Percentiles rank a stretch among this genome's conserved stretches.
Conservation (phyloP, 2,797 vertebrate species). For the Gallinago nigripennis region DNA sequence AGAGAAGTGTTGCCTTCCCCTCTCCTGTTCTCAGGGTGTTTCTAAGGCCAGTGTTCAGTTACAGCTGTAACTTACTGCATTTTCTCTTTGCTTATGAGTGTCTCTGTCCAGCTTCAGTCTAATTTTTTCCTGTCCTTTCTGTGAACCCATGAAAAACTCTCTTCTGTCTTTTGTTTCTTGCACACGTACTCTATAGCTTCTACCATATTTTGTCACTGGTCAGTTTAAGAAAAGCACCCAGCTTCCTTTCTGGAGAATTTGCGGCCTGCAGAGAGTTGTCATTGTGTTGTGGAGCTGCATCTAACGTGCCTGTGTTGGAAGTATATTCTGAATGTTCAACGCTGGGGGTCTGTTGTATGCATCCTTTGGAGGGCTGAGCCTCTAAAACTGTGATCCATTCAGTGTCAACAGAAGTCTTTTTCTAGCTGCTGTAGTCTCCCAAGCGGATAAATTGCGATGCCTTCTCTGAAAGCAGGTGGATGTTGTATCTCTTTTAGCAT, state of each 20-base stretch:
- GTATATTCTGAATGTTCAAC: neutral
- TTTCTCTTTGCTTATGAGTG: neutral
- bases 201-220: neutral
- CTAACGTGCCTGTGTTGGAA: neutral
- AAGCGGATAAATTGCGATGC: rapidly evolving
- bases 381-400: neutral
- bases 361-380: neutral
- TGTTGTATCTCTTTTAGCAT: neutral
- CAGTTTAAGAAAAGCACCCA: neutral
- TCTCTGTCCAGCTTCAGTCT: neutral
- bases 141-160: neutral
- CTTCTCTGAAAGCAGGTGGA: neutral
- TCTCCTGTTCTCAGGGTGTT: neutral
- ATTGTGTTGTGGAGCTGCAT: neutral
- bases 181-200: neutral
- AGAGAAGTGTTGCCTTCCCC: neutral
- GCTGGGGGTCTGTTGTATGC: neutral
- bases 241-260: neutral
- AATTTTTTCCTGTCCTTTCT: neutral
- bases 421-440: neutral
- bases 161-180: neutral
- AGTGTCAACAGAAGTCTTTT: neutral
- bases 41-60: neutral
- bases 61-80: neutral
- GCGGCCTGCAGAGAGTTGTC: neutral